Evolutionary conservation across 2,797 vertebrate genomes (phyloP).

Genomic region (Etheostoma perlongum): DNA sequence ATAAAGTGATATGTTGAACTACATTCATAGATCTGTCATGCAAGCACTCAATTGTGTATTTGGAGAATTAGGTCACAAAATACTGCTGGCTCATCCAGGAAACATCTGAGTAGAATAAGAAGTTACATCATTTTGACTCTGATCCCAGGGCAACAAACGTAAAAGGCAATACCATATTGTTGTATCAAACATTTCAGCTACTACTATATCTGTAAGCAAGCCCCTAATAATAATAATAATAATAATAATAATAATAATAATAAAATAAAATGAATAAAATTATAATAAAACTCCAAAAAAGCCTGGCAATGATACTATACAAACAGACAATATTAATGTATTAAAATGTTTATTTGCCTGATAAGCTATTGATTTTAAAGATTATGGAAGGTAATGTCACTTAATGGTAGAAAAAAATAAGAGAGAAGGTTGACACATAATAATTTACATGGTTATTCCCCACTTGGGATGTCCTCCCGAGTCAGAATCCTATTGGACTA

Average conservation of each 20-base stretch:
- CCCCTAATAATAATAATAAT: neutral
- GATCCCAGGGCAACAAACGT: constrained; percentile 47
- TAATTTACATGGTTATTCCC: constrained; percentile 62
- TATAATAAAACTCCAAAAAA: neutral
- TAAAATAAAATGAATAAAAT: no score
- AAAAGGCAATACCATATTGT: constrained; percentile 39
- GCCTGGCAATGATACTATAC: neutral
- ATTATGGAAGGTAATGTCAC: constrained; percentile 23
- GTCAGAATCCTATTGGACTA: constrained; percentile 49
- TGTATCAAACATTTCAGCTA: constrained; percentile 29
- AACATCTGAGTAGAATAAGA: constrained; percentile 44
- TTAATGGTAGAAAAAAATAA: constrained; percentile 15
- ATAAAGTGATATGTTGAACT: constrained; percentile 49
- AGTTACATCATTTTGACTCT: constrained; percentile 58
- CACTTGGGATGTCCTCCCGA: constrained; percentile 46
- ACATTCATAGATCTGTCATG: constrained; percentile 47
- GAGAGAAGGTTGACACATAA: constrained; percentile 26
- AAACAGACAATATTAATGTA: constrained; percentile 14
- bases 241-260: no score
- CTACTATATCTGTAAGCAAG: constrained; percentile 34
- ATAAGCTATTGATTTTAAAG: constrained; percentile 22
- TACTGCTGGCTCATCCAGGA: constrained; percentile 45
- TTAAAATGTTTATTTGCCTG: constrained; percentile 38
- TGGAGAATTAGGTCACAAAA: constrained; percentile 66
- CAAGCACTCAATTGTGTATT: constrained; percentile 40